Conservation (phyloP, 2,888 invertebrate genomes). For the Tortricodes alternella region DNA sequence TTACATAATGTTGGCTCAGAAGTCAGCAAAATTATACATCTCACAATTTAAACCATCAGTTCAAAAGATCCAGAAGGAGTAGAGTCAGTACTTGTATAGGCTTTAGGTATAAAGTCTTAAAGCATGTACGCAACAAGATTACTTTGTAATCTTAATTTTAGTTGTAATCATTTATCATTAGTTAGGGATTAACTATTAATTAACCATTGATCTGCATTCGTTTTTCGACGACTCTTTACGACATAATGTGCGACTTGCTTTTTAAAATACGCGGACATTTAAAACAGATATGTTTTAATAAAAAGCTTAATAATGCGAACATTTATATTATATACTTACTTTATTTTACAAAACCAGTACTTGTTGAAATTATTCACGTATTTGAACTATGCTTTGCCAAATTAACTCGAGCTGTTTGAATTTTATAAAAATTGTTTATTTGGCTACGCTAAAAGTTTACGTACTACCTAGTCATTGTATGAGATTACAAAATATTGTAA, state of each 20-base stretch:
- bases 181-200: constrained; percentile 58
- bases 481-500: constrained; percentile 72
- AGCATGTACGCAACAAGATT: constrained; percentile 68
- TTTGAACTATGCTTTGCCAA: constrained; percentile 37
- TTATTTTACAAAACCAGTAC: constrained; percentile 7
- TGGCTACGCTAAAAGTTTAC: constrained; percentile 59
- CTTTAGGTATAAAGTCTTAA: constrained; percentile 78
- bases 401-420: constrained; percentile 29
- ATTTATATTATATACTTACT: constrained; percentile 19
- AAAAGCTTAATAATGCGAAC: constrained; percentile 30
- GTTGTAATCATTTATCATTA: constrained; percentile 66
- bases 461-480: constrained; percentile 70
- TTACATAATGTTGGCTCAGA: constrained; percentile 1
- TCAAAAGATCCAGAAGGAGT: constrained; percentile 30
- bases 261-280: constrained; percentile 26
- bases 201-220: constrained; percentile 19
- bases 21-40: constrained; percentile 1
- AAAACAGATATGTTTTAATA: constrained; percentile 13
- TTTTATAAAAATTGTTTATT: constrained; percentile 45
- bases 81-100: constrained; percentile 74
- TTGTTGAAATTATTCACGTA: constrained; percentile 46
- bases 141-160: constrained; percentile 54
- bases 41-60: constrained; percentile 6
- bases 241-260: constrained; percentile 23
- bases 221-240: constrained; percentile 17